phyloP scores from a whole-genome alignment of 2,113 vertebrate species.

The Gopherus flavomarginatus region DNA sequence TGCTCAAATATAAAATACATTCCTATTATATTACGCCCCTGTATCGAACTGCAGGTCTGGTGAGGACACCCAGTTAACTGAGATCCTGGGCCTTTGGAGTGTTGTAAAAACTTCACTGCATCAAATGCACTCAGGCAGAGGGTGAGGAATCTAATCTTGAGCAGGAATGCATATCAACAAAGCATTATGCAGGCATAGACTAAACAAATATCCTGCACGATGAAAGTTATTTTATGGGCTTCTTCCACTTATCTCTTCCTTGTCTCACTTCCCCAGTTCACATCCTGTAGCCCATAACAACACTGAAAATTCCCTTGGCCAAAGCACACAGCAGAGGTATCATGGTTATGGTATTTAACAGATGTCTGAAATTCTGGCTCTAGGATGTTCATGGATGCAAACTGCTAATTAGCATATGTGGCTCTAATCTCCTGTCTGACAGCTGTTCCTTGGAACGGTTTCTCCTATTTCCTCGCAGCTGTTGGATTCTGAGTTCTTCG shows the following conservation, averaged over 20 bases:
- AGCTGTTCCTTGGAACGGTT: background rate
- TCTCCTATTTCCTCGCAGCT: background rate
- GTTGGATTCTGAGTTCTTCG: background rate
- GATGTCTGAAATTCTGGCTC: background rate
- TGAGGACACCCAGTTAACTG: background rate
- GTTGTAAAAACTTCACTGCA: background rate
- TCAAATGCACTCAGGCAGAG: background rate
- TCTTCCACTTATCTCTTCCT: background rate
- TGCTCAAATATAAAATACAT: constrained; percentile 3
- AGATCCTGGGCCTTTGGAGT: background rate
- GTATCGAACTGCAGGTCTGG: background rate
- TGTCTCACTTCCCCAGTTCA: background rate
- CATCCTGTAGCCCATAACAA: accelerated
- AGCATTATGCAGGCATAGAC: background rate
- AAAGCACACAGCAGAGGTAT: background rate
- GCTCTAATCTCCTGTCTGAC: background rate
- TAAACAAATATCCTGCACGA: background rate
- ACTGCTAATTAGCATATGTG: background rate
- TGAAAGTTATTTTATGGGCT: accelerated
- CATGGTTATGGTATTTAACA: background rate
- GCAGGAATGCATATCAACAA: background rate
- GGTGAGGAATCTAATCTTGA: background rate
- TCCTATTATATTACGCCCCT: background rate
- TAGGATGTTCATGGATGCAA: background rate
- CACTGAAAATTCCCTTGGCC: background rate